These are phyloP conservation scores for Dromiciops gliroides DNA, from an alignment of 2,113 vertebrate species.

Conservation along the genomic window DNA sequence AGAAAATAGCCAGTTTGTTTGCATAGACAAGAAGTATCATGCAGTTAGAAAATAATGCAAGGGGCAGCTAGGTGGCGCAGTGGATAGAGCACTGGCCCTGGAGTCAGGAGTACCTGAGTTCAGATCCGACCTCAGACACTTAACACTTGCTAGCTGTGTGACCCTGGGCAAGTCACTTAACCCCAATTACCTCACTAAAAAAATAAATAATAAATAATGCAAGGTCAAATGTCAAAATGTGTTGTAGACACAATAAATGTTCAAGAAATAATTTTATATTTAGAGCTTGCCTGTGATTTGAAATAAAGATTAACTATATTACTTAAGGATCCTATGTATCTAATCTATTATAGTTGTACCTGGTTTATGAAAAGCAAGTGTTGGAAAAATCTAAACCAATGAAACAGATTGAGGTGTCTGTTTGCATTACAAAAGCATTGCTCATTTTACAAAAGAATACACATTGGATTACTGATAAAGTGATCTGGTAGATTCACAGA, in stretches of 20 bases:
- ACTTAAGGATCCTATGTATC: not conserved
- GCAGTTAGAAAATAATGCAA: not conserved
- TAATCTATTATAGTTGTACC: not conserved
- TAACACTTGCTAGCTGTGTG: too few relatives aligned
- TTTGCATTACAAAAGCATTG: slow-evolving; percentile 29
- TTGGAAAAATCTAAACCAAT: slow-evolving; percentile 18
- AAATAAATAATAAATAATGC: not conserved
- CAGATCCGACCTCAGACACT: too few relatives aligned
- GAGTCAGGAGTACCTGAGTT: too few relatives aligned
- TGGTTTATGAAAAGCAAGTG: slow-evolving; percentile 1
- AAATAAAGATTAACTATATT: not conserved
- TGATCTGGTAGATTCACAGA: not conserved
- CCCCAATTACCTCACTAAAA: too few relatives aligned
- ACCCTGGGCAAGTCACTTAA: too few relatives aligned
- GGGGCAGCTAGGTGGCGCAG: too few relatives aligned
- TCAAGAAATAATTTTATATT: not conserved
- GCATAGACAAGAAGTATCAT: not conserved
- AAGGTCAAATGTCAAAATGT: slow-evolving; percentile 5
- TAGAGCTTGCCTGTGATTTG: not conserved
- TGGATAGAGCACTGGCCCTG: too few relatives aligned
- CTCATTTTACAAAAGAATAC: slow-evolving; percentile 35
- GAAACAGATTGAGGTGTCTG: not conserved
- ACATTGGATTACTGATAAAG: not conserved
- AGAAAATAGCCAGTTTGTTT: not conserved
- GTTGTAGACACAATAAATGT: not conserved